Conservation (phyloP, 35 echinoderm and acorn worm species). For the Eucidaris tribuloides region DNA sequence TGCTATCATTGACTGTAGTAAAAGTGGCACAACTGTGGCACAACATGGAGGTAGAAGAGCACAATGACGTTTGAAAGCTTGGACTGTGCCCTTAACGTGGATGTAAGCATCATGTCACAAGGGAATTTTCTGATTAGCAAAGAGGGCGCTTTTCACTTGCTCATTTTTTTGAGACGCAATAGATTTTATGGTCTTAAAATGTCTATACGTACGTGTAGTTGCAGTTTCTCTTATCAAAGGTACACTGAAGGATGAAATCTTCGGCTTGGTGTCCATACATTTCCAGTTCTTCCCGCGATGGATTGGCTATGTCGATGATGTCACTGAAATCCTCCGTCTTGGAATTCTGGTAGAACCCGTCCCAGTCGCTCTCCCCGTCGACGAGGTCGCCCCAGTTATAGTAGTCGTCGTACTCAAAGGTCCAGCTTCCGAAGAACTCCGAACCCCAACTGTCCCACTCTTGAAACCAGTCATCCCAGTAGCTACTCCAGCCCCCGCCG, state of each 20-base stretch:
- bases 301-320: slow-evolving; percentile 70
- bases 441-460: slow-evolving; percentile 32
- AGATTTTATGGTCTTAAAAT: not conserved
- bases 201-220: slow-evolving; percentile 87
- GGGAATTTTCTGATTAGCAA: not conserved
- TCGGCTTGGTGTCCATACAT: slow-evolving; percentile 63
- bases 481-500: not conserved
- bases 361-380: slow-evolving; percentile 83
- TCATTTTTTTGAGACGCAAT: not conserved
- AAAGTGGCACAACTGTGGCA: too few species aligned
- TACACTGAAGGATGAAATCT: slow-evolving; percentile 91
- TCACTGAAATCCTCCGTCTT: slow-evolving; percentile 86
- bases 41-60: not conserved
- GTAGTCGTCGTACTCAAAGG: slow-evolving; percentile 71
- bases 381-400: slow-evolving; percentile 66
- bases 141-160: too few species aligned
- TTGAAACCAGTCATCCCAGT: slow-evolving; percentile 8
- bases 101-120: not conserved
- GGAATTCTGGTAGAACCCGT: slow-evolving; percentile 78
- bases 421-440: not conserved
- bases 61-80: too few species aligned
- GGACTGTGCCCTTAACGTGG: too few species aligned
- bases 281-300: slow-evolving; percentile 54
- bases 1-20: too few species aligned
- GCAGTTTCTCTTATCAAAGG: slow-evolving; percentile 78